phyloP scores from a whole-genome alignment of 92 coral and sea anemone genomes.

The Phenganax marumi region DNA sequence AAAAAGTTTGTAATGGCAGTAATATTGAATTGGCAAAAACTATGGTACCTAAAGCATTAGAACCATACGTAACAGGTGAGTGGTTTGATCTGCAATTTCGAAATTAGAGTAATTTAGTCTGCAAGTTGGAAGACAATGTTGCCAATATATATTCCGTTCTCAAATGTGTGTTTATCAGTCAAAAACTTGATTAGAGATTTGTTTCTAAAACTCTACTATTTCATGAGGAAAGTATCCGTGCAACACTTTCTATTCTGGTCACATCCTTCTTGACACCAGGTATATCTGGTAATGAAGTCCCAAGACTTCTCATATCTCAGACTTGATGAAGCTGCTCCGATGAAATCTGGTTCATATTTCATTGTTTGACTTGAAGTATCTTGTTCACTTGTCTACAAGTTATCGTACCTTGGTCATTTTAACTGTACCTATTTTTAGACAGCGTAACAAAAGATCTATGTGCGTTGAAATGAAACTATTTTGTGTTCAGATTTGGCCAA shows the following conservation, averaged over 20 bases:
- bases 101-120: background rate
- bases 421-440: background rate
- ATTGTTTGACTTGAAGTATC: too few species aligned
- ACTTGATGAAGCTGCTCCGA: too few species aligned
- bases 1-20: constrained; percentile 70
- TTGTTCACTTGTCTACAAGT: background rate
- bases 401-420: background rate
- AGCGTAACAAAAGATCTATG: background rate
- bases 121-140: background rate
- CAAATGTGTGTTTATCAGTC: too few species aligned
- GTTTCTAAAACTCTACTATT: too few species aligned
- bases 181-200: too few species aligned
- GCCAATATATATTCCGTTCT: too few species aligned
- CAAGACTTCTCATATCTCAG: background rate
- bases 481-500: constrained; percentile 79
- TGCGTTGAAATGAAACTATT: background rate
- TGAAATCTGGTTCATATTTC: too few species aligned
- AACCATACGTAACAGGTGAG: constrained; percentile 92
- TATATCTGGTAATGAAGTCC: too few species aligned
- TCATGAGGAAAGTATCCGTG: too few species aligned
- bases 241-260: too few species aligned
- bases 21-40: constrained; percentile 75
- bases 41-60: constrained; percentile 96
- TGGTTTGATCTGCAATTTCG: background rate
- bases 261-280: too few species aligned